Evolutionary conservation across 2,888 invertebrate species (phyloP).

Genomic region (Ommatoiulus sabulosus): DNA sequence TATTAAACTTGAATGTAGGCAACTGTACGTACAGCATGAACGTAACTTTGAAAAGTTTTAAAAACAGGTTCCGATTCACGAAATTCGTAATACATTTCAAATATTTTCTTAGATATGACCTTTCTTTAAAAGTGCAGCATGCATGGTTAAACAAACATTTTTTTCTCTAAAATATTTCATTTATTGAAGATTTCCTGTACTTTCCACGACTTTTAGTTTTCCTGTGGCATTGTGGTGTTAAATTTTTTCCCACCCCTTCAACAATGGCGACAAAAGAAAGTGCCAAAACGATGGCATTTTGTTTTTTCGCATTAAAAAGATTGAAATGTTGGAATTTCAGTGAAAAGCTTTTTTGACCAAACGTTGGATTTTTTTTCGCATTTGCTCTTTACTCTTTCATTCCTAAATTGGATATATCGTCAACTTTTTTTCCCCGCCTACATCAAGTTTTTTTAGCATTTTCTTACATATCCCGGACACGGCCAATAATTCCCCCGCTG

Average conservation of each 20-base stretch:
- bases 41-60: too few relatives aligned
- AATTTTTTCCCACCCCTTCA: background rate
- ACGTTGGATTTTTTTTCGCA: background rate
- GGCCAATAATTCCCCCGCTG: constrained; percentile 36
- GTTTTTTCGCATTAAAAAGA: background rate
- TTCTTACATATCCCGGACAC: constrained; percentile 40
- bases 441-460: constrained; percentile 23
- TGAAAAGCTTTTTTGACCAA: constrained; percentile 1
- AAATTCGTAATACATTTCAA: too few relatives aligned
- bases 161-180: too few relatives aligned
- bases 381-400: constrained; percentile 32
- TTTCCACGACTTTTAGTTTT: background rate
- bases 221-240: background rate
- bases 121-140: too few relatives aligned
- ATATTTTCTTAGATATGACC: too few relatives aligned
- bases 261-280: background rate
- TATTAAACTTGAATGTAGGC: too few relatives aligned
- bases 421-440: background rate
- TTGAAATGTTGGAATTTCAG: constrained; percentile 40
- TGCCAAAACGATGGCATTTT: background rate
- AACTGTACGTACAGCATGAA: too few relatives aligned
- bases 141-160: too few relatives aligned
- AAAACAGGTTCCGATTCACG: too few relatives aligned
- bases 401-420: constrained; percentile 43
- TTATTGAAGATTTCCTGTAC: background rate